Conservation (phyloP, 2,113 vertebrate genomes). For the Podarcis cretensis region DNA sequence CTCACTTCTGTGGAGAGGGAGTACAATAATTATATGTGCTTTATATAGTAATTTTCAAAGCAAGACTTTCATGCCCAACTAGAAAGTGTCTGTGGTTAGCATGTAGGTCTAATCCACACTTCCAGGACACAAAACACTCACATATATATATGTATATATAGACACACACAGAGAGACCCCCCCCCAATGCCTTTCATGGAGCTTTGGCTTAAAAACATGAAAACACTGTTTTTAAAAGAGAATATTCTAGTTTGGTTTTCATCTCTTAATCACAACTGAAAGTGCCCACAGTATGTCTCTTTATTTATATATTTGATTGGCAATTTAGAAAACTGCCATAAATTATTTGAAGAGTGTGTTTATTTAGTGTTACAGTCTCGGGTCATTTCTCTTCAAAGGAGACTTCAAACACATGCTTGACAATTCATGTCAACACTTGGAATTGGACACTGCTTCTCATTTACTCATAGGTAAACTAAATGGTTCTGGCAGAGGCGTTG, state of each 20-base stretch:
- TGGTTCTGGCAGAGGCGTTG: conserved; percentile 13
- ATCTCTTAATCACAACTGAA: conserved; percentile 60
- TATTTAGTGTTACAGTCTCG: conserved; percentile 66
- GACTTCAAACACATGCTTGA: conserved; percentile 55
- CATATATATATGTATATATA: neutral
- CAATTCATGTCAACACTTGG: conserved; percentile 62
- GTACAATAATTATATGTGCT: neutral
- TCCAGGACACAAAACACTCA: conserved; percentile 37
- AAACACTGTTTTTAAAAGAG: conserved; percentile 54
- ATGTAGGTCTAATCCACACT: conserved; percentile 28
- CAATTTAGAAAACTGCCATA: conserved; percentile 53
- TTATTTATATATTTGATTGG: conserved; percentile 66
- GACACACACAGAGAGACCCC: conserved; percentile 47
- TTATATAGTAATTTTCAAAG: neutral
- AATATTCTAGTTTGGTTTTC: conserved; percentile 61
- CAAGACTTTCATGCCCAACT: conserved; percentile 54
- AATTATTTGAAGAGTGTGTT: conserved; percentile 67
- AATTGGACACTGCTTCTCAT: conserved; percentile 54
- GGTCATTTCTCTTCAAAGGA: conserved; percentile 70
- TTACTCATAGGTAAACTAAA: conserved; percentile 48
- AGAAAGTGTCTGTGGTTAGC: conserved; percentile 37
- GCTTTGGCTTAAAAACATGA: conserved; percentile 52
- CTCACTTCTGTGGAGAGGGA: too few relatives aligned
- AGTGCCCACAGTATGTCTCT: conserved; percentile 40
- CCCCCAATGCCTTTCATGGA: conserved; percentile 49